These are phyloP conservation scores for Hylia prasina DNA, from an alignment of 2,113 vertebrate genomes.

Conservation along the genomic window DNA sequence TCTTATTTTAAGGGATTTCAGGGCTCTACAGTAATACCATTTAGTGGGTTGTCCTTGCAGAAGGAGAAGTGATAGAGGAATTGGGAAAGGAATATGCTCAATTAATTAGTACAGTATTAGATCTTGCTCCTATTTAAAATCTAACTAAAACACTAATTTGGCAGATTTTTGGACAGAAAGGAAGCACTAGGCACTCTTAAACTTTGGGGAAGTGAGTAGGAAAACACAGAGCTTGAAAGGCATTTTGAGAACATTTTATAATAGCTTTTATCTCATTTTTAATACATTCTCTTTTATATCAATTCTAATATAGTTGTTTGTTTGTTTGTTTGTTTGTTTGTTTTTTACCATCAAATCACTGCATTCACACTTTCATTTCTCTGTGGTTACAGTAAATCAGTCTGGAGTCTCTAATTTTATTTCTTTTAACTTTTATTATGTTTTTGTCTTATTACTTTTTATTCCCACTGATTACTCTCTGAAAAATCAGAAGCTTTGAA, in stretches of 20 bases:
- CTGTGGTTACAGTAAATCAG: neutral
- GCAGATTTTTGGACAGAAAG: slow-evolving; percentile 61
- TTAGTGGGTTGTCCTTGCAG: neutral
- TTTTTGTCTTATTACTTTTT: neutral
- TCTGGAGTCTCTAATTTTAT: neutral
- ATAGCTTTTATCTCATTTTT: neutral
- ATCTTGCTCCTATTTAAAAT: slow-evolving; percentile 61
- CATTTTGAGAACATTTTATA: neutral
- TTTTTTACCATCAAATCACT: neutral
- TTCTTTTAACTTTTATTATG: neutral
- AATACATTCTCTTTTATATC: neutral
- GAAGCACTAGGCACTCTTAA: slow-evolving; percentile 20
- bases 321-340: neutral
- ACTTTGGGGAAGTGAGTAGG: neutral
- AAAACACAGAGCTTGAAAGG: neutral
- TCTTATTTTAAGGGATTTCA: slow-evolving; percentile 32
- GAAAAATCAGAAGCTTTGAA: neutral
- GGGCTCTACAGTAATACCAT: neutral
- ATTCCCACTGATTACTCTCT: neutral
- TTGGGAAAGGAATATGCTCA: slow-evolving; percentile 17
- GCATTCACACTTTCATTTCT: neutral
- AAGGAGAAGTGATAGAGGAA: neutral
- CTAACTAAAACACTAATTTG: slow-evolving; percentile 59
- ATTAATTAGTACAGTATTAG: slow-evolving; percentile 68
- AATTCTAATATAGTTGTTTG: neutral